Evolutionary conservation across 2,113 vertebrate species (phyloP), one percentile per base, ranked within the genome.

Genomic region (Syrmaticus mikado): DNA sequence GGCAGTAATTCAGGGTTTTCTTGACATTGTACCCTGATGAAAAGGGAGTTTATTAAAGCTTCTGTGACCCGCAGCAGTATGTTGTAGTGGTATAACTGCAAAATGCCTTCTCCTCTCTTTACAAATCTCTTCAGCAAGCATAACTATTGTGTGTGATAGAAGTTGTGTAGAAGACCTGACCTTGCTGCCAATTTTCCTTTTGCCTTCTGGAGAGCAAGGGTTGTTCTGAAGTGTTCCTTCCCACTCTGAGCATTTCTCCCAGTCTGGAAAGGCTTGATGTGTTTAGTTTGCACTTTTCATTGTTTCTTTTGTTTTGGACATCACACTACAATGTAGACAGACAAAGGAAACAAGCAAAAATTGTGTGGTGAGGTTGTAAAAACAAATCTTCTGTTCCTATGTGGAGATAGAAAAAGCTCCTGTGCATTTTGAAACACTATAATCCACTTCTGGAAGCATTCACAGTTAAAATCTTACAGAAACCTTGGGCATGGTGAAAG

Each of bases 401-500:
- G 45, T 25, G n/a, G 41, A 57, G 12, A 4, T 24, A 76, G 1
- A 11, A 57, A 28, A 87, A 27, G n/a, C 15, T 11, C 48, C 22
- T 32, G 53, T 72, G 55, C 19, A 4, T 80, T 93, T 50, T 62
- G 85, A 82, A 41, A 38, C 27, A 38, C n/a, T 19, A 28, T 14
- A 45, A 79, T 45, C 20, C n/a, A 16, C 40, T 38, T 80, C 20
- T 70, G 55, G 40, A 58, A 57, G 6, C 2, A 53, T 12, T 58
- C 43, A 21, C 45, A 34, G 13, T 27, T 48, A 25, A 89, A 62
- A 13, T n/a, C 24, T 30, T 57, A 22, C 6, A 34, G 43, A 82
- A 68, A 27, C 32, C 6, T 45, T 57, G 19, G 41, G 21, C 15
- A n/a, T 11, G 0, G 0, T 68, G 75, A 43, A 66, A n/a, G 27